Conservation (phyloP, 2,888 invertebrate species). For the Busseola fusca region DNA sequence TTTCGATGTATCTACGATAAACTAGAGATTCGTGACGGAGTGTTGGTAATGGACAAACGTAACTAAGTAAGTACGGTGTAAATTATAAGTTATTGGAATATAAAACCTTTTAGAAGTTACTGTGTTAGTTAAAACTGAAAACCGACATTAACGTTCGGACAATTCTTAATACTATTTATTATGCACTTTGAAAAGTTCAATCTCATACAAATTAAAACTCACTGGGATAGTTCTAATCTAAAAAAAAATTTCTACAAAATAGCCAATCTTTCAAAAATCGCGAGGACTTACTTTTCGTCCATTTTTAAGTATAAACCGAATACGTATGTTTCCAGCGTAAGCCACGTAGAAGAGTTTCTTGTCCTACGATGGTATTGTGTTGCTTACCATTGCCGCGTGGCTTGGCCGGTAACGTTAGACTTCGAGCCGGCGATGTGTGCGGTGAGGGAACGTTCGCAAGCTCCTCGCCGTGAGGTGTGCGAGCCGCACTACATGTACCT, state of each 20-base stretch:
- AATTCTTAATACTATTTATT: constrained; percentile 52
- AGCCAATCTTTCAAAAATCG: constrained; percentile 63
- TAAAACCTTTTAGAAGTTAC: neutral
- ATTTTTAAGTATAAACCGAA: constrained; percentile 60
- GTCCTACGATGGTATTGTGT: constrained; percentile 33
- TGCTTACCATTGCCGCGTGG: constrained; percentile 61
- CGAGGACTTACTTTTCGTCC: constrained; percentile 28
- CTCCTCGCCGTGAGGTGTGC: constrained; percentile 47
- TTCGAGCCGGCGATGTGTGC: constrained; percentile 69
- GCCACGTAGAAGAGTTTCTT: constrained; percentile 54
- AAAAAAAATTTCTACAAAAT: constrained; percentile 36
- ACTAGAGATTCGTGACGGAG: constrained; percentile 46
- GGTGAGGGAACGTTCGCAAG: constrained; percentile 49
- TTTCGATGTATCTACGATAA: constrained; percentile 53
- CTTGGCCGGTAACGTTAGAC: constrained; percentile 55
- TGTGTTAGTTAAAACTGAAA: constrained; percentile 31
- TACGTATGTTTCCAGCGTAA: constrained; percentile 46
- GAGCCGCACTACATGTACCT: constrained; percentile 65
- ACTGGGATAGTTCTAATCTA: constrained; percentile 13
- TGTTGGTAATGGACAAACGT: constrained; percentile 15
- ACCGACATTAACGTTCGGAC: constrained; percentile 24
- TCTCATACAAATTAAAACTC: constrained; percentile 25
- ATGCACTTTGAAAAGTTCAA: constrained; percentile 44
- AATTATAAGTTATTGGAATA: constrained; percentile 18
- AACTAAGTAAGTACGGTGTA: constrained; percentile 41